phyloP scores from a whole-genome alignment of 2,797 vertebrate genomes.

The Galaxias olidus region DNA sequence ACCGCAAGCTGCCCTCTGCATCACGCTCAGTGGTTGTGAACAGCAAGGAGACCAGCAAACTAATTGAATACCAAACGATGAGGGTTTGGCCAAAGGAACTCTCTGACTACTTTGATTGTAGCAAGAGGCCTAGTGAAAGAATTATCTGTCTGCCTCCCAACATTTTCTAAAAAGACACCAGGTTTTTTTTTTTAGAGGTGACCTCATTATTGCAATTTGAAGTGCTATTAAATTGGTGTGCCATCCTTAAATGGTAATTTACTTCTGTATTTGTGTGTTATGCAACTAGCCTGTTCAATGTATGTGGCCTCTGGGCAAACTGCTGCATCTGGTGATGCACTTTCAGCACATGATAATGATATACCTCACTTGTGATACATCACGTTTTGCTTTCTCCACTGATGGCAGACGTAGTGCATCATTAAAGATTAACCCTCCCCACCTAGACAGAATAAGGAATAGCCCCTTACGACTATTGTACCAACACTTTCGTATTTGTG shows the following conservation, averaged over 20 bases:
- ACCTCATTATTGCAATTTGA: no score
- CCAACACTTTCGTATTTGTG: not conserved
- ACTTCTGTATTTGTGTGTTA: not conserved
- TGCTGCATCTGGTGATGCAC: conserved; percentile 21
- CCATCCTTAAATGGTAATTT: not conserved
- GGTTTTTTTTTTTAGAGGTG: not conserved
- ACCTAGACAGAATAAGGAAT: conserved; percentile 22
- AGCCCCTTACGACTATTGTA: not conserved
- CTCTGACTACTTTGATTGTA: not conserved
- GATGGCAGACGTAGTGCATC: no score
- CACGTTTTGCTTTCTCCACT: no score
- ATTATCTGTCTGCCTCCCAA: not conserved
- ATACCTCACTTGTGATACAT: no score
- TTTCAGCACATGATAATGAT: conserved; percentile 17
- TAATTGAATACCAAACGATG: not conserved
- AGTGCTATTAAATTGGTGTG: no score
- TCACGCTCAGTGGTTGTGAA: conserved; percentile 5
- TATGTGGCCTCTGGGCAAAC: conserved; percentile 2
- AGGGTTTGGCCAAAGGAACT: not conserved
- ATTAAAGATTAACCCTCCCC: not conserved
- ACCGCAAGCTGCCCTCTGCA: conserved; percentile 2
- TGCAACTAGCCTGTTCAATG: not conserved
- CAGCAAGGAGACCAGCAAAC: not conserved
- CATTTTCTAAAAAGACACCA: not conserved
- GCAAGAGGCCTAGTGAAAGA: not conserved